Conservation (phyloP, 1,140 invertebrate genomes). For the Sinonovacula constricta region DNA sequence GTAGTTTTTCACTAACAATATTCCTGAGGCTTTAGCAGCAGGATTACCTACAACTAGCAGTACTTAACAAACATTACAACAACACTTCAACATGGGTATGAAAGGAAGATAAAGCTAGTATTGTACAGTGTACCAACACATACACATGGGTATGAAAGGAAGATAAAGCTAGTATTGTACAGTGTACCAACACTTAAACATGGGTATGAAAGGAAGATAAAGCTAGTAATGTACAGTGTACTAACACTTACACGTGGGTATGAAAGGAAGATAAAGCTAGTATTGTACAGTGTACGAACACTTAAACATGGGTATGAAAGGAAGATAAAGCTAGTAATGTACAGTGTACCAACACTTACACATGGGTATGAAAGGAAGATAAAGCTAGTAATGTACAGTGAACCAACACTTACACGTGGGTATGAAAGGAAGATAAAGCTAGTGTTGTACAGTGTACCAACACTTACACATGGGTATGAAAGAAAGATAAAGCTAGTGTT, state of each 20-base stretch:
- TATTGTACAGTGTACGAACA: neutral
- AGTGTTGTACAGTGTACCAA: neutral
- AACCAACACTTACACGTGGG: neutral
- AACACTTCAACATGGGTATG: neutral
- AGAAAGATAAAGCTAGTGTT: neutral
- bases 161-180: neutral
- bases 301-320: conserved; percentile 25
- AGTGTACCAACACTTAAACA: neutral
- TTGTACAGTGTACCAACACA: neutral
- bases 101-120: neutral
- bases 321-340: conserved; percentile 17
- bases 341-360: neutral
- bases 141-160: neutral
- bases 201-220: neutral
- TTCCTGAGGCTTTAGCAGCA: neutral
- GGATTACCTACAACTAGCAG: neutral
- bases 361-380: conserved; percentile 27
- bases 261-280: neutral
- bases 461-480: neutral
- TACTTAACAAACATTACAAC: neutral
- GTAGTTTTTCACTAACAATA: too few relatives aligned
- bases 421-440: too few relatives aligned
- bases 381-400: neutral
- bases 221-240: neutral
- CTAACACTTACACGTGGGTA: neutral